Base-by-base conservation (phyloP, 2,113 vertebrate species). In the Chloropsis hardwickii region DNA sequence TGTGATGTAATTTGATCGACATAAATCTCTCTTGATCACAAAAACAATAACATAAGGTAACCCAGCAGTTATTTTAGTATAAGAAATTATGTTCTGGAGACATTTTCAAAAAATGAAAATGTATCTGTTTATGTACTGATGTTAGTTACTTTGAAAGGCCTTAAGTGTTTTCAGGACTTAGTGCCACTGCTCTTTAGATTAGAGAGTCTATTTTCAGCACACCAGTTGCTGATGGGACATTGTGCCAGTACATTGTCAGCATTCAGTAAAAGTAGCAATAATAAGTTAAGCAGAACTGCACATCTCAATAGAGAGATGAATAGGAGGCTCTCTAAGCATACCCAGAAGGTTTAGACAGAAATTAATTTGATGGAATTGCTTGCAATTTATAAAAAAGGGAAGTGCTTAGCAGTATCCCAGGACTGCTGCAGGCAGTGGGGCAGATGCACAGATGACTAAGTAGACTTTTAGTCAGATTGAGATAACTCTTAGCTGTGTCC, bases 231-330 rank as follows among this genome's bases (percentile, higher is more conserved):
- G 82, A 90, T 64, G n/a, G 56, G 39, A 81, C 4, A 3, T 86
- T 70, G 79, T 90, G 95, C 94, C 93, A 94, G 81, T 81, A 96
- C 81, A 90, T 94, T 97, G 93, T 93, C 94, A 94, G 92, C 96
- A 92, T 97, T 96, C 93, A 97, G 61, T 65, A 76, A 81, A 95
- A 73, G 81, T 3, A 85, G 81, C 39, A 77, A 66, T 53, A 86
- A 62, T 70, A 93, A 83, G 62, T 66, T 73, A 83, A 90, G 64
- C 39, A 78, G 65, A 94, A 81, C 64, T 56, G 54, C 4, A 2
- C 70, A 37, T 86, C 56, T 92, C 76, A 47, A 7, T 2, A n/a
- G 29, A 71, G 51, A 87, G 25, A 54, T 81, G 74, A 61, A 73
- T 33, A 88, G 47, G 54, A 70, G 48, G 14, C 62, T 80, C 70